These are phyloP conservation scores for Brachionus rubens DNA, from an alignment of 1,140 invertebrate genomes.

Conservation along the genomic window DNA sequence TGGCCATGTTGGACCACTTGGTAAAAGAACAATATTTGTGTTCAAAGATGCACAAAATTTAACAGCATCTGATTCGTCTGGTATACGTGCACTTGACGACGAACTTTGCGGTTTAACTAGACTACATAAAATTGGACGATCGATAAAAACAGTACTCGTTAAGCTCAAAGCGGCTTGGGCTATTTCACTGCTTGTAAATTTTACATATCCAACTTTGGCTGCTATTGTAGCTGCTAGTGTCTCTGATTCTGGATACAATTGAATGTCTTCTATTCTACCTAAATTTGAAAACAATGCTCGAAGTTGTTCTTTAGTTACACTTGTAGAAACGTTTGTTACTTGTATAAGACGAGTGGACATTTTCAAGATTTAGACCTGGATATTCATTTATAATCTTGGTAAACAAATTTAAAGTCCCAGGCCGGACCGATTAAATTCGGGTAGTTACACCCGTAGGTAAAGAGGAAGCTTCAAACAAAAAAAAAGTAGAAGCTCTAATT, in stretches of 20 bases:
- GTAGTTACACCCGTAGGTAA: slow-evolving; percentile 23
- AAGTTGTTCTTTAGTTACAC: slow-evolving; percentile 27
- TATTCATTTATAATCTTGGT: neutral
- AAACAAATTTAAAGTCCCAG: too few relatives aligned
- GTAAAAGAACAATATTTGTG: slow-evolving; percentile 10
- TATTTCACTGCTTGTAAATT: slow-evolving; percentile 19
- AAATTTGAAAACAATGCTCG: slow-evolving; percentile 37
- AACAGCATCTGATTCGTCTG: slow-evolving; percentile 41
- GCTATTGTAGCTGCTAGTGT: neutral
- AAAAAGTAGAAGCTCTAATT: neutral
- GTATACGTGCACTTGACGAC: slow-evolving; percentile 15
- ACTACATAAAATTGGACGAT: slow-evolving; percentile 10
- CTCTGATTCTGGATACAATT: slow-evolving; percentile 43
- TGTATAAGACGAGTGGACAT: slow-evolving; percentile 40
- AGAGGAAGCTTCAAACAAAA: neutral
- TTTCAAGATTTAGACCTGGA: neutral
- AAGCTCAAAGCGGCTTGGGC: slow-evolving; percentile 40
- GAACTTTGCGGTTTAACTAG: neutral
- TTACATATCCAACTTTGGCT: slow-evolving; percentile 45
- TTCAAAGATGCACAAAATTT: slow-evolving; percentile 41
- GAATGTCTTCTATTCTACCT: slow-evolving; percentile 35
- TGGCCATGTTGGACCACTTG: slow-evolving; percentile 39
- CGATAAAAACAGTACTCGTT: slow-evolving; percentile 43
- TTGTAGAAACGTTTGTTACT: slow-evolving; percentile 44
- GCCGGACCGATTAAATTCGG: too few relatives aligned